Conservation (phyloP, 2,888 invertebrate genomes). For the Eupithecia abbreviata region DNA sequence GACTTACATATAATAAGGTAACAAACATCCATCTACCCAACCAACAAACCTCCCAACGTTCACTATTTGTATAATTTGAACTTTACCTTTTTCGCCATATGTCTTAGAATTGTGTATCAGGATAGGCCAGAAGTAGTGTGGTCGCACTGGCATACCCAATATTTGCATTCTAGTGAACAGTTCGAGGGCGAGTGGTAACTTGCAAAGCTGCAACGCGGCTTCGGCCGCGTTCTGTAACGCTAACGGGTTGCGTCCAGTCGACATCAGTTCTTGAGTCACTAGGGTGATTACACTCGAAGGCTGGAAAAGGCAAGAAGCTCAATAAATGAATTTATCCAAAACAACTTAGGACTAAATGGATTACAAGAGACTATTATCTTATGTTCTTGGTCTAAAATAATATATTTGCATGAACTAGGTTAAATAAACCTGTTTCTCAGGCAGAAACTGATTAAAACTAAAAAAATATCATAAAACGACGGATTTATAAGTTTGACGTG, state of each 20-base stretch:
- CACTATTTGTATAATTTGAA: background rate
- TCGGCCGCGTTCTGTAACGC: conserved; percentile 81
- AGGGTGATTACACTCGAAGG: conserved; percentile 71
- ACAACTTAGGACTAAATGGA: too few species aligned
- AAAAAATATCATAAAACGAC: too few species aligned
- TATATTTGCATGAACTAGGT: too few species aligned
- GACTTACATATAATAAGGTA: too few species aligned
- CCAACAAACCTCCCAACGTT: too few species aligned
- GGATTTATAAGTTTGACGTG: too few species aligned
- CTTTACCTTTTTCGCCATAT: conserved; percentile 81
- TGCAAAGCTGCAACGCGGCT: conserved; percentile 77
- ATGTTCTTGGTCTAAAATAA: too few species aligned
- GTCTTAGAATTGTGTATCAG: conserved; percentile 75
- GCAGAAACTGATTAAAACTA: too few species aligned
- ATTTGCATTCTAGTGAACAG: conserved; percentile 76
- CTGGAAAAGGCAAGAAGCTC: conserved; percentile 53
- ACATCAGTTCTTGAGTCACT: conserved; percentile 75
- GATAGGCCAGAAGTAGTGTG: conserved; percentile 88
- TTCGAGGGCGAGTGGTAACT: conserved; percentile 72
- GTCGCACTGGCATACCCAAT: conserved; percentile 70
- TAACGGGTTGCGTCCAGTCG: conserved; percentile 75
- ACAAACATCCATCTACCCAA: too few species aligned
- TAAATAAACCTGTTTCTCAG: too few species aligned
- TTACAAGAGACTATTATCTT: too few species aligned
- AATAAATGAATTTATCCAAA: background rate